phyloP scores from a whole-genome alignment of 2,113 vertebrate species.

The Ceyx cyanopectus region DNA sequence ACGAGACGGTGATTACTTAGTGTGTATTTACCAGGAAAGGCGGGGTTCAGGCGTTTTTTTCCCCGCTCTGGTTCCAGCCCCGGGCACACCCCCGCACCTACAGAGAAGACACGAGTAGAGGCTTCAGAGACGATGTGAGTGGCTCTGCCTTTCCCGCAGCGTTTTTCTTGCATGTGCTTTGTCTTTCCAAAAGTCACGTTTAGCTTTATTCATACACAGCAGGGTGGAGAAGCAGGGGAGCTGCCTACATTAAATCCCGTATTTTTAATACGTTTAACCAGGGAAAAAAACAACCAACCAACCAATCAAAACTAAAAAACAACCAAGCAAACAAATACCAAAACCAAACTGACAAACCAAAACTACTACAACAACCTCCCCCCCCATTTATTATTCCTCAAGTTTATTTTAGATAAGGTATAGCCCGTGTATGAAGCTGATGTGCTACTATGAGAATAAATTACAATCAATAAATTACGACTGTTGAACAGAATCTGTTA shows the following conservation, averaged over 20 bases:
- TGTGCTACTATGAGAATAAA: background rate
- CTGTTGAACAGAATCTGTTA: background rate
- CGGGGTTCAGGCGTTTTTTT: background rate
- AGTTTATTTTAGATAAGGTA: background rate
- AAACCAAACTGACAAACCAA: too few relatives aligned
- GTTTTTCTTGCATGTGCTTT: background rate
- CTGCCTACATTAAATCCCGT: background rate
- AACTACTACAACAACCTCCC: too few relatives aligned
- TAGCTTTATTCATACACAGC: background rate
- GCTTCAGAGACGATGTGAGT: accelerated
- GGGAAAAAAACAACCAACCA: background rate
- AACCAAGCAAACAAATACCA: too few relatives aligned
- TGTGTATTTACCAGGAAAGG: background rate
- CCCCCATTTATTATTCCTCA: background rate
- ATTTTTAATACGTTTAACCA: background rate
- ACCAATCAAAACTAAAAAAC: too few relatives aligned
- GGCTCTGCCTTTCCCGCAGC: background rate
- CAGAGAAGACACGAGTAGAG: accelerated
- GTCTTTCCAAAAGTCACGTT: background rate
- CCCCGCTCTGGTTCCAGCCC: background rate
- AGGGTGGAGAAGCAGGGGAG: background rate
- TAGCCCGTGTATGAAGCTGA: background rate
- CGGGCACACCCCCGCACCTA: too few relatives aligned
- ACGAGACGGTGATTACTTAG: background rate
- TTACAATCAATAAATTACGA: background rate